Evolutionary conservation across 1,140 invertebrate species (phyloP).

Genomic region (Cyclina sinensis): DNA sequence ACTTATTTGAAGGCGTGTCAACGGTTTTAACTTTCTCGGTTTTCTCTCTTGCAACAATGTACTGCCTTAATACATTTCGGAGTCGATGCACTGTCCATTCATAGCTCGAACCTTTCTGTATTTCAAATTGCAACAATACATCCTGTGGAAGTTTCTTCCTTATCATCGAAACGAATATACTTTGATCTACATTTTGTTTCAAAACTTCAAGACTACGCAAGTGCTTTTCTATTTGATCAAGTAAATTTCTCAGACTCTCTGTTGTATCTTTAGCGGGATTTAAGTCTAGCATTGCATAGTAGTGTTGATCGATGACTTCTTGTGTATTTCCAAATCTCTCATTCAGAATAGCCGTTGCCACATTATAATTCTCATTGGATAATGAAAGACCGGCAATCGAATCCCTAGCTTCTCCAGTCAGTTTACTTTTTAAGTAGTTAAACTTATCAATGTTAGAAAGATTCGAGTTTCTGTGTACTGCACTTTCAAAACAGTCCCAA

Average conservation of each 20-base stretch:
- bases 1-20: not conserved
- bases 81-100: not conserved
- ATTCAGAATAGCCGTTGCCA: not conserved
- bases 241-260: not conserved
- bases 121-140: not conserved
- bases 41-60: not conserved
- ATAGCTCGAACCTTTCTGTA: not conserved
- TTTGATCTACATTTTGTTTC: not conserved
- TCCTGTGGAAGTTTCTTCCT: not conserved
- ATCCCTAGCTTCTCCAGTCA: not conserved
- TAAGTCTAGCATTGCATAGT: not conserved
- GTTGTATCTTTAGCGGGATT: not conserved
- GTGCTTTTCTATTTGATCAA: not conserved
- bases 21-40: not conserved
- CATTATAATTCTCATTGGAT: not conserved
- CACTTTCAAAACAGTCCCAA: no score
- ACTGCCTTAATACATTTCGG: not conserved
- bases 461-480: no score
- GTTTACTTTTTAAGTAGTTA: not conserved
- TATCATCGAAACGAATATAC: slow-evolving; percentile 3
- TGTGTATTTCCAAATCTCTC: not conserved
- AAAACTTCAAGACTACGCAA: slow-evolving; percentile 6
- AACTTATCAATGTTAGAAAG: no score
- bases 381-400: not conserved
- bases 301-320: not conserved